Base-by-base conservation (phyloP, 2,113 vertebrate species). In the Eudorcas thomsonii region DNA sequence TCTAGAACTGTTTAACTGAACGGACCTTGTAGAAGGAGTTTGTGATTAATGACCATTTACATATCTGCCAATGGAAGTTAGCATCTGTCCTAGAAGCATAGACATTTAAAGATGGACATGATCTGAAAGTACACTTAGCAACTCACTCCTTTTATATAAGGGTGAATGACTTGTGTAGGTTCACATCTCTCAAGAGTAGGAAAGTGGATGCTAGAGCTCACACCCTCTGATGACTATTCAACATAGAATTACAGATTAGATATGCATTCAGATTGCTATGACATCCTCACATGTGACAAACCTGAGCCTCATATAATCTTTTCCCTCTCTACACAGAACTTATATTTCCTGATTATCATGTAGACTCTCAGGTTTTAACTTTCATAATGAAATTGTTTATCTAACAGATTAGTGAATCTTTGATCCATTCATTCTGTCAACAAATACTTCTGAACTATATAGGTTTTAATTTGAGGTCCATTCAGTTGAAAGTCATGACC, bases 401-500 rank as follows among this genome's bases (percentile, higher is more conserved):
- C 2, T 81, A 80, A 16, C 39, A 90, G 15, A 91, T 89, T 91
- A 8, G 0, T 94, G 45, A 64, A n/a, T 81, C 83, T 71, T 96
- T 62, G 94, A 55, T 97, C 6, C 48, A 94, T 88, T 88, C 62
- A 95, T 30, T 80, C 45, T 16, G 5, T 91, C 82, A 89, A 82
- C 93, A 96, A 92, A 80, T 96, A 74, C 3, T 96, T 96, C 43
- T 93, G 21, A 95, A 96, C 36, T 89, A 77, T 48, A 30, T 17
- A 67, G 16, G 86, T 89, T 80, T 26, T 57, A 52, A 88, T 97
- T 77, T 88, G 57, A 89, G 85, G 33, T 25, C n/a, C 81, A 30
- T 91, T 71, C 94, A 62, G 48, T 88, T 91, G 85, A 97, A 96
- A 88, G 89, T 93, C 64, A 52, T 97, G 74, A 93, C 86, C 92